Conservation (phyloP, 35 echinoderm and acorn worm genomes). For the Antedon bifida region DNA sequence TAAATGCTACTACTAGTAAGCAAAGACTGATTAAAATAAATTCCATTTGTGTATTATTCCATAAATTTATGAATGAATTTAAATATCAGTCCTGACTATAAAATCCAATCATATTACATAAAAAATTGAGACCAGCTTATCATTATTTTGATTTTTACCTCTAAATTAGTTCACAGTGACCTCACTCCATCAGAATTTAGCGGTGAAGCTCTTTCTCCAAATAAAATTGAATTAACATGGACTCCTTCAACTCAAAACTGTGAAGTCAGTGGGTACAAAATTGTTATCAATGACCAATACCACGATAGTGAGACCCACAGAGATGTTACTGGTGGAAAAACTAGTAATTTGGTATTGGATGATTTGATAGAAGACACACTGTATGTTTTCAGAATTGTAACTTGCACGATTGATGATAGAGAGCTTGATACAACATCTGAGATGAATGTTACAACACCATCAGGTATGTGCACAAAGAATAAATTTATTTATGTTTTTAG, state of each 20-base stretch:
- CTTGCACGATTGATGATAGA: conserved; percentile 25
- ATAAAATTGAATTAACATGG: conserved; percentile 41
- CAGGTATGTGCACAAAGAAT: no score
- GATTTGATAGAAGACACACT: conserved; percentile 28
- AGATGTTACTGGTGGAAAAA: conserved; percentile 51
- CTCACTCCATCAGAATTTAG: conserved; percentile 30
- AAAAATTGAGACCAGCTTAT: no score
- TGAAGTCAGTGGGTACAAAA: conserved; percentile 54
- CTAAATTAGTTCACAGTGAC: no score
- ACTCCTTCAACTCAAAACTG: conserved; percentile 28
- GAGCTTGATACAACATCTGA: conserved; percentile 9
- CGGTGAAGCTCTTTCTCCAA: conserved; percentile 40
- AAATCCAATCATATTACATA: no score
- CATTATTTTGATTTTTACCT: no score
- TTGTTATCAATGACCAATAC: conserved; percentile 28
- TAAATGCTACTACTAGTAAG: no score
- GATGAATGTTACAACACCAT: no score
- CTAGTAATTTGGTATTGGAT: conserved; percentile 19
- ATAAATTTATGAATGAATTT: no score
- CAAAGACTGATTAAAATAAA: no score
- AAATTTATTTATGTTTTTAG: no score
- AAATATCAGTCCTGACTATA: no score
- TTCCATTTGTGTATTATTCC: no score
- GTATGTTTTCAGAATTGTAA: conserved; percentile 60
- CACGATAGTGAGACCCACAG: neutral